A percentile compares a stretch with the other conserved stretches of the same genome.
Evolutionary conservation across 30 jellyfish, hydroid and myxozoan genomes (phyloP).

Genomic region (Phacellophora camtschatica): DNA sequence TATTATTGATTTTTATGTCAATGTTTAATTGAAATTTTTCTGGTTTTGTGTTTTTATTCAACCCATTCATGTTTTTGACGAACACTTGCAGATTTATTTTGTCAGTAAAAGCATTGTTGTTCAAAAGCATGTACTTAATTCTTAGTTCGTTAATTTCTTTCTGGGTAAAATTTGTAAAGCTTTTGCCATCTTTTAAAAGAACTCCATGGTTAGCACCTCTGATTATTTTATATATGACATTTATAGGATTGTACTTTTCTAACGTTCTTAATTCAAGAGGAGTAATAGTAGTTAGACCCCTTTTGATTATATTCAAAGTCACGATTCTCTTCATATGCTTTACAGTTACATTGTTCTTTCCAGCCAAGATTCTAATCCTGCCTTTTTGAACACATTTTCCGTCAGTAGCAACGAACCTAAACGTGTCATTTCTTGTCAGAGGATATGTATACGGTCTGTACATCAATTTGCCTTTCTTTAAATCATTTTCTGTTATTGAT

Average conservation of each 20-base stretch:
- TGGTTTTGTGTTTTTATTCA: not conserved
- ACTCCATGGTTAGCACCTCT: conserved; percentile 31
- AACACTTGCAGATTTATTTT: not conserved
- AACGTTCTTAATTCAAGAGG: conserved; percentile 61
- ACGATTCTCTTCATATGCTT: conserved; percentile 18
- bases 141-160: conserved; percentile 55
- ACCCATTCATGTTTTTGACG: conserved; percentile 5
- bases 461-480: conserved; percentile 20
- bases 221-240: conserved; percentile 12
- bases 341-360: not conserved
- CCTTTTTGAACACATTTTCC: conserved; percentile 66
- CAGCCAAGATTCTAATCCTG: not conserved
- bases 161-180: conserved; percentile 33
- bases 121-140: not conserved
- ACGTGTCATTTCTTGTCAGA: conserved; percentile 29
- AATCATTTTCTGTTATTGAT: conserved; percentile 7
- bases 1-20: conserved; percentile 2
- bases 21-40: conserved; percentile 22
- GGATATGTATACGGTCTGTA: conserved; percentile 37
- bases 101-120: conserved; percentile 13
- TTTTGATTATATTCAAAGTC: not conserved
- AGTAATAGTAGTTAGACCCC: conserved; percentile 37
- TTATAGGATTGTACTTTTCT: conserved; percentile 27
- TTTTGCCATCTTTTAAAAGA: conserved; percentile 25
- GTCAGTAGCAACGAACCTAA: conserved; percentile 56